A percentile compares a stretch with the other conserved stretches of the same genome.
Conservation (phyloP, 2,888 invertebrate genomes). For the Chymomyza caudatula region DNA sequence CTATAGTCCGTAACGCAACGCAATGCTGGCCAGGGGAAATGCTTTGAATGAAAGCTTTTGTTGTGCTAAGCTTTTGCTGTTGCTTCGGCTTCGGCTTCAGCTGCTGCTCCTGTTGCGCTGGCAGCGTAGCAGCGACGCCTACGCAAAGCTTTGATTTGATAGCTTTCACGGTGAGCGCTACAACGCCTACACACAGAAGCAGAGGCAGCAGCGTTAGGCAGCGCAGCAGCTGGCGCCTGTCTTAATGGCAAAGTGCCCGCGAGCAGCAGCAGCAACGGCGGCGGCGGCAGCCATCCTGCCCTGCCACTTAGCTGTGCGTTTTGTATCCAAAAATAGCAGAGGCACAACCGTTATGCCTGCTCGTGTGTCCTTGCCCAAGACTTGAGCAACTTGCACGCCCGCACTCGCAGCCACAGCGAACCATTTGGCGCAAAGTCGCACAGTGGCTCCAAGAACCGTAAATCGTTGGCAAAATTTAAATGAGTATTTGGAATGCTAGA, state of each 20-base stretch:
- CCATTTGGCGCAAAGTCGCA: background rate
- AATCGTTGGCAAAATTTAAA: no score
- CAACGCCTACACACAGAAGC: background rate
- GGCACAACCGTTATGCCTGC: background rate
- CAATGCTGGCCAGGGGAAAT: slow-evolving; percentile 47
- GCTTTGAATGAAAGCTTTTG: slow-evolving; percentile 35
- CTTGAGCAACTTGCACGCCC: no score
- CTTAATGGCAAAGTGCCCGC: background rate
- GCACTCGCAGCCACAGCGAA: no score
- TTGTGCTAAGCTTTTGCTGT: slow-evolving; percentile 39
- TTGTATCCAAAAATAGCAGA: slow-evolving; percentile 53
- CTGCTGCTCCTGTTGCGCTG: slow-evolving; percentile 56
- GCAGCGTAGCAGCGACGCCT: slow-evolving; percentile 12
- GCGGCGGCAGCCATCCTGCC: background rate
- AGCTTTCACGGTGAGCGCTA: background rate
- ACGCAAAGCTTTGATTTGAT: background rate
- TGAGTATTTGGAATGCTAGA: no score
- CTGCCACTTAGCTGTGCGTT: background rate
- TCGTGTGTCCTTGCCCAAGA: background rate
- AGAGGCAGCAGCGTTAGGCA: background rate
- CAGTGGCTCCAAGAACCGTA: no score
- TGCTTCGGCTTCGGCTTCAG: slow-evolving; percentile 16
- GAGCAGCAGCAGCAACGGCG: background rate
- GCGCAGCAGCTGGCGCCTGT: no score
- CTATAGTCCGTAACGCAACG: no score